A percentile compares a stretch with the other conserved stretches of the same genome.
Conservation (phyloP, 2,888 invertebrate genomes). For the Diploptera punctata region DNA sequence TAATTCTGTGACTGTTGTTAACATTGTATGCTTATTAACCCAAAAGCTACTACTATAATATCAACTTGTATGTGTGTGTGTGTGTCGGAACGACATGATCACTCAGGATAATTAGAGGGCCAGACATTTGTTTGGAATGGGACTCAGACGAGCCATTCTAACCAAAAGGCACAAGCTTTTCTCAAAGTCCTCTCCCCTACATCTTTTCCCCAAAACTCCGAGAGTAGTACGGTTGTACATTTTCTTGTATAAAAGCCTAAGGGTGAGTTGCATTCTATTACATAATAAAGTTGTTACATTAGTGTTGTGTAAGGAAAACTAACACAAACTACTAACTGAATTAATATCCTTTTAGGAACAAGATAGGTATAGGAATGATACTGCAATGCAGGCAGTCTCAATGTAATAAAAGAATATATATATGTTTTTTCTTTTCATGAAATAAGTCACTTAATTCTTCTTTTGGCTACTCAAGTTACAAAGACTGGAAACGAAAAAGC, state of each 20-base stretch:
- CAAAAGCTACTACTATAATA: neutral
- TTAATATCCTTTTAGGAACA: neutral
- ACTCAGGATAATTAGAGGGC: neutral
- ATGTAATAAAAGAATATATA: neutral
- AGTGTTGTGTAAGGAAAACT: neutral
- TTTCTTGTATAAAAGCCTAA: neutral
- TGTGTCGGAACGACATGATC: neutral
- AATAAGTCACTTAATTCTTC: no score
- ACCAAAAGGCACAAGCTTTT: neutral
- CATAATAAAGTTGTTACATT: neutral
- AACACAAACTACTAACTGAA: neutral
- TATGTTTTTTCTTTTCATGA: neutral
- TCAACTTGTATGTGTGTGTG: neutral
- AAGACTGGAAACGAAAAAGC: no score
- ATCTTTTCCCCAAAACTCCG: no score
- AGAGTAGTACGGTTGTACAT: neutral
- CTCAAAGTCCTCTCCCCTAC: no score
- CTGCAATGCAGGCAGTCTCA: neutral
- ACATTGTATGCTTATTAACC: constrained; percentile 8
- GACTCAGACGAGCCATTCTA: constrained; percentile 9
- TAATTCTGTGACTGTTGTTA: constrained; percentile 1
- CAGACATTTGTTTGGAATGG: neutral
- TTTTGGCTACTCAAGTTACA: no score
- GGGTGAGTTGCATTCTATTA: neutral
- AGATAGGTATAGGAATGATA: neutral